Base-by-base conservation (phyloP, 2,113 vertebrate genomes). In the Bolborhynchus lineola region DNA sequence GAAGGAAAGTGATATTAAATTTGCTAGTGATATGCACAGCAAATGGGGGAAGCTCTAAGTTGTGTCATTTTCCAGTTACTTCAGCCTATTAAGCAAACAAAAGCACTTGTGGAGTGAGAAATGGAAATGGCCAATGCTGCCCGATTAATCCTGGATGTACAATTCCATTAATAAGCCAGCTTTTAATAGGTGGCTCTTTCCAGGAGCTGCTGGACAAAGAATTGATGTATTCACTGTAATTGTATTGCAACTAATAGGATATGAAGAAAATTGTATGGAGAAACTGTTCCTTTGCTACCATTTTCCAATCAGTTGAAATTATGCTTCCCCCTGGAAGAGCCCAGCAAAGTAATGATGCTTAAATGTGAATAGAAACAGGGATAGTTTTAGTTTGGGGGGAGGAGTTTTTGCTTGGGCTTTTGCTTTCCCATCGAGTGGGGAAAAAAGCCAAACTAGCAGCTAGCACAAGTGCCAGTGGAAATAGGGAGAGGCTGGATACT, bases 31-130 rank as follows among this genome's bases (percentile, higher is more conserved):
- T 95, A 35, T 0, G 55, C 57, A 10, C 69, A 88, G 97, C 97
- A 97, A 97, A 97, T 90, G 98, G 97, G 96, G 96, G 94, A 94
- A 90, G 97, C 96, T 97, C 94, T 87, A 97, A 97, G 97, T 98
- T 98, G 98, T 97, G 97, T 95, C 97, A 88, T 98, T 97, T 97
- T 97, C 97, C 96, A 98, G 97, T 97, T 97, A 97, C 98, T 98
- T 98, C 97, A 98, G 98, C 96, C 97, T 97, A 98, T 98, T 98
- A 98, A 98, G 97, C 97, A 98, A 98, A 98, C 97, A 98, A 98
- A 98, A 98, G 98, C 97, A 98, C 97, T 98, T 97, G 98, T 96
- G 96, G 98, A 98, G 97, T 98, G 98, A 98, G 98, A 98, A 98
- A 98, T 98, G 97, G 97, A 98, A 98, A 98, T 98, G 97, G 97